Conservation (phyloP, 1,140 invertebrate genomes). For the Oppia nitens region DNA sequence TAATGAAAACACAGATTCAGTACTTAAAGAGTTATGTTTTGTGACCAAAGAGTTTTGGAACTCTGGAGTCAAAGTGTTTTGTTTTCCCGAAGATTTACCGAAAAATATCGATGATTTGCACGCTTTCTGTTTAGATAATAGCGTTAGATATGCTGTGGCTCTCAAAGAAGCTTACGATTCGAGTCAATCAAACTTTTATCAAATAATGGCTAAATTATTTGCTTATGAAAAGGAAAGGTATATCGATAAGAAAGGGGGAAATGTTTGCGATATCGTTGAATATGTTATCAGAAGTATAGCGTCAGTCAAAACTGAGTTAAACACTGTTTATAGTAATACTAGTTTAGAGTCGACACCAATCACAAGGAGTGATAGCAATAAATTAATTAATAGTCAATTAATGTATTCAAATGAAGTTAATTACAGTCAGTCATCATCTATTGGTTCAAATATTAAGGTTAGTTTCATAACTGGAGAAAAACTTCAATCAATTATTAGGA, state of each 20-base stretch:
- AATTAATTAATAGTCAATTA: neutral
- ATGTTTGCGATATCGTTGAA: neutral
- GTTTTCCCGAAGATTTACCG: neutral
- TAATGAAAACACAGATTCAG: neutral
- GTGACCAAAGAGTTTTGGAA: neutral
- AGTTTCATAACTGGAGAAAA: neutral
- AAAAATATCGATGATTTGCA: neutral
- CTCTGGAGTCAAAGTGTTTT: neutral
- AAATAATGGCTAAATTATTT: neutral
- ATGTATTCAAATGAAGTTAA: neutral
- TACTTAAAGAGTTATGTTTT: neutral
- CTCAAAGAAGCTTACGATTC: neutral
- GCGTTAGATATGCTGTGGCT: neutral
- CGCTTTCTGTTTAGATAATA: neutral
- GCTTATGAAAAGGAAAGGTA: neutral
- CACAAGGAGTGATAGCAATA: neutral
- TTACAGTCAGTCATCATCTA: neutral
- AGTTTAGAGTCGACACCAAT: neutral
- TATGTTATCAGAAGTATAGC: neutral
- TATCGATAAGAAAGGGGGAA: neutral
- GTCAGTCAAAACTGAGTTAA: neutral
- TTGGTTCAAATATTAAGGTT: neutral
- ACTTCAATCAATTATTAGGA: neutral
- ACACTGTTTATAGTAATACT: neutral
- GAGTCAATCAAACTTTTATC: neutral